A percentile compares a stretch with the other conserved stretches of the same genome.
Conservation (phyloP, 2,797 vertebrate species). For the Paratrypauchen microcephalus region DNA sequence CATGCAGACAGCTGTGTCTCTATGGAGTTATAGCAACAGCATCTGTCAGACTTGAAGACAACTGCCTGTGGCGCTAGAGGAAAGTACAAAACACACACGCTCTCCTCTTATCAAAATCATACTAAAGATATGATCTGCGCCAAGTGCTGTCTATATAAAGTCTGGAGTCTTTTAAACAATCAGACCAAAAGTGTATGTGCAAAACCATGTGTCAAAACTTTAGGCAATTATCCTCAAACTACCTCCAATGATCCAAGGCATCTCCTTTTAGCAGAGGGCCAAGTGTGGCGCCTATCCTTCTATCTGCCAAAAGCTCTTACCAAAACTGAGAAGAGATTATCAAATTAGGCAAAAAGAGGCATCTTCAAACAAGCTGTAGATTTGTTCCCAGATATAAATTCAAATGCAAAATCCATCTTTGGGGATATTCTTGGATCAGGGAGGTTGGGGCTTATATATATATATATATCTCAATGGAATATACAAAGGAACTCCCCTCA, state of each 20-base stretch:
- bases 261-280: conserved; percentile 10
- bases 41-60: conserved; percentile 3
- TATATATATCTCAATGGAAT: conserved; percentile 36
- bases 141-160: conserved; percentile 3
- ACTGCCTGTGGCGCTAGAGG: conserved; percentile 1
- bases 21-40: background rate
- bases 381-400: conserved; percentile 30
- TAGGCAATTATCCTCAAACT: background rate
- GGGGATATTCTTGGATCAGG: conserved; percentile 39
- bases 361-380: conserved; percentile 13
- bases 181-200: background rate
- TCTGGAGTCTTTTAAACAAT: background rate
- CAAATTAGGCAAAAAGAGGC: conserved; percentile 33
- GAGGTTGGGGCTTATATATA: conserved; percentile 28
- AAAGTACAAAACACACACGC: background rate
- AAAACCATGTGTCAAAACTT: background rate
- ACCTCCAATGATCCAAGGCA: background rate
- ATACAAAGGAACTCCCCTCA: conserved; percentile 23
- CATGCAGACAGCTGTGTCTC: background rate
- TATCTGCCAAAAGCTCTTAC: background rate
- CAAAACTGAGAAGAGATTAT: background rate
- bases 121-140: background rate
- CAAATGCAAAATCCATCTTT: conserved; percentile 36
- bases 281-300: conserved; percentile 13
- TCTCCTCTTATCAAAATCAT: conserved; percentile 4